phyloP scores from a whole-genome alignment of 1,140 invertebrate species.

The Caenorhabditis latens region DNA sequence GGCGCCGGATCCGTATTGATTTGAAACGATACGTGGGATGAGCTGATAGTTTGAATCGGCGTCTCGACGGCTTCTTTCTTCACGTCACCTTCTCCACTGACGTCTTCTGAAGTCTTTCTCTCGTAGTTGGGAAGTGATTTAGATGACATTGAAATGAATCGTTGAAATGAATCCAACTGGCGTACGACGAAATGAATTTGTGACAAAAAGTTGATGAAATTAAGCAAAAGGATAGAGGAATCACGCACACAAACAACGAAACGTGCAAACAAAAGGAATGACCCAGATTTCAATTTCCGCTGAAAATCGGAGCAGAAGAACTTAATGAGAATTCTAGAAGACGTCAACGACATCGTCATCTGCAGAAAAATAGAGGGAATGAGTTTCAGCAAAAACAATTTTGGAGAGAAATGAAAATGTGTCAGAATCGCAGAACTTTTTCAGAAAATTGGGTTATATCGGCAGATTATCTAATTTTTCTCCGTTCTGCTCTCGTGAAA shows the following conservation, averaged over 20 bases:
- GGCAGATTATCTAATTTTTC: no score
- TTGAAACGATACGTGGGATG: constrained; percentile 38
- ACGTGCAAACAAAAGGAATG: constrained; percentile 1
- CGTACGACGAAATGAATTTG: not conserved
- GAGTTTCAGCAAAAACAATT: no score
- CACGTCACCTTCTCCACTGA: not conserved
- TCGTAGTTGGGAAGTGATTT: constrained; percentile 52
- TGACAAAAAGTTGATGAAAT: constrained; percentile 3
- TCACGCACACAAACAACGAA: not conserved
- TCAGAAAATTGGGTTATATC: no score
- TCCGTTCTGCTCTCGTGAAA: no score
- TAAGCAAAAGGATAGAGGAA: not conserved
- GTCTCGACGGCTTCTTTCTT: not conserved
- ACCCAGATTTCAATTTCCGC: constrained; percentile 34
- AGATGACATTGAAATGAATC: not conserved
- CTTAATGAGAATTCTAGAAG: constrained; percentile 38
- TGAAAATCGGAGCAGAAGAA: not conserved
- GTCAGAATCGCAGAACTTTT: no score
- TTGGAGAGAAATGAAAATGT: no score
- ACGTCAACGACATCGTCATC: no score
- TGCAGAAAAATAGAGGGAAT: no score
- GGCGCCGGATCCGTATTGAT: constrained; percentile 21
- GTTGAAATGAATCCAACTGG: not conserved
- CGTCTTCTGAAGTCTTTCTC: constrained; percentile 15
- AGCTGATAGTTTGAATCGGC: constrained; percentile 33